Conservation (phyloP, 2,888 invertebrate species). For the Pyrrhia umbra region DNA sequence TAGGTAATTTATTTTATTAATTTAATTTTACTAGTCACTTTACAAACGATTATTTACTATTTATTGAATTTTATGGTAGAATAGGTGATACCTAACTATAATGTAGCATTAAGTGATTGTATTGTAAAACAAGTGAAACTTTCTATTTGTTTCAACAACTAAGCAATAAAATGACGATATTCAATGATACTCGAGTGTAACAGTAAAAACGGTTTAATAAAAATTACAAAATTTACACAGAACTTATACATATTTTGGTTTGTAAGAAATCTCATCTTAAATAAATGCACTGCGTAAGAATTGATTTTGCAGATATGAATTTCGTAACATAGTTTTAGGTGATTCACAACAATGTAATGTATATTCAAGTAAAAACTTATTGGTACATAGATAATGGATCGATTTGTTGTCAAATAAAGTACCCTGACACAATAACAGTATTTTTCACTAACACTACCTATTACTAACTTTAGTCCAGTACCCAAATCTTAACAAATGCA, state of each 20-base stretch:
- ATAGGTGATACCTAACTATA: slow-evolving; percentile 51
- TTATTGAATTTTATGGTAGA: slow-evolving; percentile 40
- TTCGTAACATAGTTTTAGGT: slow-evolving; percentile 52
- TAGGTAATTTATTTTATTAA: slow-evolving; percentile 66
- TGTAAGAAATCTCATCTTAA: slow-evolving; percentile 53
- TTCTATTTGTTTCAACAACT: slow-evolving; percentile 47
- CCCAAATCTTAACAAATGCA: slow-evolving; percentile 11
- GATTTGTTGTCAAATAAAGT: slow-evolving; percentile 78
- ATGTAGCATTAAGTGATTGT: slow-evolving; percentile 52
- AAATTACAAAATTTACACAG: slow-evolving; percentile 64
- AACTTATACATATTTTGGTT: slow-evolving; percentile 58
- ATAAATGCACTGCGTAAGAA: slow-evolving; percentile 74
- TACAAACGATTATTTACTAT: slow-evolving; percentile 68
- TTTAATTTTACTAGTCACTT: slow-evolving; percentile 71
- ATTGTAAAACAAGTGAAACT: slow-evolving; percentile 60
- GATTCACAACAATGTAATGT: slow-evolving; percentile 57
- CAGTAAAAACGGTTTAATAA: slow-evolving; percentile 72
- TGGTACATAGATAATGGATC: slow-evolving; percentile 63
- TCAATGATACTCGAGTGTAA: slow-evolving; percentile 74
- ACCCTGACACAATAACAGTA: slow-evolving; percentile 55
- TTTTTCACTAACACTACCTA: slow-evolving; percentile 40
- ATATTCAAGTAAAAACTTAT: slow-evolving; percentile 54
- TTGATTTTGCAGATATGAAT: slow-evolving; percentile 69
- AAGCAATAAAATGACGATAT: slow-evolving; percentile 75
- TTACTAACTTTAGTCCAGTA: slow-evolving; percentile 19